Evolutionary conservation across 1,140 invertebrate species (phyloP), one percentile per base, ranked within the genome.

Genomic region (Oryctes rhinoceros): DNA sequence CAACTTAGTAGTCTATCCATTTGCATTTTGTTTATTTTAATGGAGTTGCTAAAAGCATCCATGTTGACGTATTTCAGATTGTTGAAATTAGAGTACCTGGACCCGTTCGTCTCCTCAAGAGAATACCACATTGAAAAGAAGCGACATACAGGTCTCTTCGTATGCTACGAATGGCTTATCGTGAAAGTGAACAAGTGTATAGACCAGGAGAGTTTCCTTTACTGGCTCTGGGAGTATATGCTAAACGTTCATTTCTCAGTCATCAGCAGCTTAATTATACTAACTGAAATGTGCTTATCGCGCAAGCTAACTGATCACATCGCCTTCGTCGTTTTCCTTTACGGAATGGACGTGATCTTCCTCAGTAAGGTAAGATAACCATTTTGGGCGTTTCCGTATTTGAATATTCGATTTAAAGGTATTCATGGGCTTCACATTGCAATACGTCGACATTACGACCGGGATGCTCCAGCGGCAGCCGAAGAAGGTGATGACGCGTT

Each of bases 201-300:
- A 3, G 44, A 78, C 53, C 53, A 59, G n/a, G 59, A 78, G 6
- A 76, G 39, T 10, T 37, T n/a, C 1, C 47, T 24, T 37, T 78
- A 49, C n/a, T 62, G 37, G 37, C 20, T 71, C 3, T 81, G 80
- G 80, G 37, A 81, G 13, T 78, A 78, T 47, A 74, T 78, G 20
- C n/a, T 81, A 9, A 74, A 47, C 39, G 80, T 81, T 30, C 80
- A 81, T 35, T 20, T 81, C 4, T 37, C 47, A 2, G 35, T 76
- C 30, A 49, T 81, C 6, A 37, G 18, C 9, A 81, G 76, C 35
- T 3, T 78, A 49, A 6, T 49, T 6, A 24, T 75, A 15, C 30
- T 78, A 15, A 48, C 78, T 37, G 35, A 49, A 35, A 13, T 78
- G 44, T 49, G 49, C 20, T 53, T 80, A 59, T 15, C 13, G 7